Evolutionary conservation across 2,113 vertebrate species (phyloP).

Genomic region (Semicossyphus pulcher): DNA sequence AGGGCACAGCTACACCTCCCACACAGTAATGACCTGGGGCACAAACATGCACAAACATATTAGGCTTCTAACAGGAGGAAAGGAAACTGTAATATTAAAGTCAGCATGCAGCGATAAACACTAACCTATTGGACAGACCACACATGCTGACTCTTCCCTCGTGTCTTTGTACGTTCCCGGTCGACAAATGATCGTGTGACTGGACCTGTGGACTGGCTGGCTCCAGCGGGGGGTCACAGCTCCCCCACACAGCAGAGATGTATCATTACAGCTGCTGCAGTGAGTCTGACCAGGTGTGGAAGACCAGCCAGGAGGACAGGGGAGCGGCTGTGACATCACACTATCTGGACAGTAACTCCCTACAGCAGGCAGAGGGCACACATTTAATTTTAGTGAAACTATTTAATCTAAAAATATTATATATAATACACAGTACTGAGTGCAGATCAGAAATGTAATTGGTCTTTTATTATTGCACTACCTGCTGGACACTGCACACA

Average conservation of each 20-base stretch:
- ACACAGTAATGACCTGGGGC: slow-evolving; percentile 84
- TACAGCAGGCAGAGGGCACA: slow-evolving; percentile 45
- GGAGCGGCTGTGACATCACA: slow-evolving; percentile 74
- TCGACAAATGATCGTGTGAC: slow-evolving; percentile 67
- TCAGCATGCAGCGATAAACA: not conserved
- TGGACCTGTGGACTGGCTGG: slow-evolving; percentile 56
- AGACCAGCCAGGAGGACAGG: slow-evolving; percentile 74
- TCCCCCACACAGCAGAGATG: slow-evolving; percentile 57
- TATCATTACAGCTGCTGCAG: slow-evolving; percentile 77
- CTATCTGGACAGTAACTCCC: slow-evolving; percentile 80
- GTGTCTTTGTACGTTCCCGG: slow-evolving; percentile 77
- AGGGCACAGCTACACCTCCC: slow-evolving; percentile 69
- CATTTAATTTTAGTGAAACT: not conserved
- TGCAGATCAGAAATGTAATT: not conserved
- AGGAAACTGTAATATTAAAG: not conserved
- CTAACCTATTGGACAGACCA: slow-evolving; percentile 79
- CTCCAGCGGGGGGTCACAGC: slow-evolving; percentile 54
- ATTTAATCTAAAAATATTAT: not conserved
- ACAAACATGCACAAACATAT: slow-evolving; percentile 1
- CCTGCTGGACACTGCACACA: slow-evolving; percentile 86
- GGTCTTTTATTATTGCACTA: slow-evolving; percentile 51
- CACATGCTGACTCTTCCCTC: slow-evolving; percentile 67
- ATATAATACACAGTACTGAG: not conserved
- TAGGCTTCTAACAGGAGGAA: not conserved
- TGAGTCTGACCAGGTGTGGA: slow-evolving; percentile 69